Percentiles rank a stretch among this genome's conserved stretches.
Conservation (phyloP, 2,113 vertebrate species). For the Vimba vimba region DNA sequence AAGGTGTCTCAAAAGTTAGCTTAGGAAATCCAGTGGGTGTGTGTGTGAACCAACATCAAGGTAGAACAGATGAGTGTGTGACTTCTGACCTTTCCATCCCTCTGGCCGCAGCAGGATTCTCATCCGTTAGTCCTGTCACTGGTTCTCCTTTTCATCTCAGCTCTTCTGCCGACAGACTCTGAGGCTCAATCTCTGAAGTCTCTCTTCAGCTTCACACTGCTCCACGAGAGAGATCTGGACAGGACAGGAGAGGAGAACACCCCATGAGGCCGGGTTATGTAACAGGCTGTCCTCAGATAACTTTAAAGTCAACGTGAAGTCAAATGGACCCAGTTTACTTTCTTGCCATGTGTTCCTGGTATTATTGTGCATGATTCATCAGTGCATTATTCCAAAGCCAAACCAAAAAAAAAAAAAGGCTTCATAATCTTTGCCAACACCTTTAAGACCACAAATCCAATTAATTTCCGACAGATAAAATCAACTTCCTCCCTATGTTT, state of each 20-base stretch:
- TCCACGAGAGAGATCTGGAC: conserved; percentile 34
- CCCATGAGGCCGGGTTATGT: neutral
- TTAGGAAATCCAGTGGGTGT: conserved; percentile 20
- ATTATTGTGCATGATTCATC: neutral
- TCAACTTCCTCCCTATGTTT: neutral
- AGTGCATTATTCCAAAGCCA: neutral
- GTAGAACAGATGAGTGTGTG: conserved; percentile 8
- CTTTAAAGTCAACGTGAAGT: neutral
- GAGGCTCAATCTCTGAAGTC: conserved; percentile 35
- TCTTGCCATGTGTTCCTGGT: neutral
- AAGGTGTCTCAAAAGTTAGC: neutral
- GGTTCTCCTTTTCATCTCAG: neutral
- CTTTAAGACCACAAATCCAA: neutral
- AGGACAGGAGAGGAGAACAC: neutral
- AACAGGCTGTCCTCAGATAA: neutral
- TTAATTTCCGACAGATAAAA: neutral
- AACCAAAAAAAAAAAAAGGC: neutral
- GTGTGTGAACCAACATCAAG: neutral
- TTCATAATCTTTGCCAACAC: neutral
- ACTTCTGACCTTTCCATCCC: conserved; percentile 8
- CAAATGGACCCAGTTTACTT: neutral
- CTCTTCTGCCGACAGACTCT: conserved; percentile 47
- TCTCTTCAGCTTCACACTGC: conserved; percentile 30
- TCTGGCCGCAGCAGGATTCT: neutral
- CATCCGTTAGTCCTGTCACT: conserved; percentile 4